These are phyloP conservation scores for Limnothrissa miodon DNA, from an alignment of 2,113 vertebrate species.

Conservation along the genomic window DNA sequence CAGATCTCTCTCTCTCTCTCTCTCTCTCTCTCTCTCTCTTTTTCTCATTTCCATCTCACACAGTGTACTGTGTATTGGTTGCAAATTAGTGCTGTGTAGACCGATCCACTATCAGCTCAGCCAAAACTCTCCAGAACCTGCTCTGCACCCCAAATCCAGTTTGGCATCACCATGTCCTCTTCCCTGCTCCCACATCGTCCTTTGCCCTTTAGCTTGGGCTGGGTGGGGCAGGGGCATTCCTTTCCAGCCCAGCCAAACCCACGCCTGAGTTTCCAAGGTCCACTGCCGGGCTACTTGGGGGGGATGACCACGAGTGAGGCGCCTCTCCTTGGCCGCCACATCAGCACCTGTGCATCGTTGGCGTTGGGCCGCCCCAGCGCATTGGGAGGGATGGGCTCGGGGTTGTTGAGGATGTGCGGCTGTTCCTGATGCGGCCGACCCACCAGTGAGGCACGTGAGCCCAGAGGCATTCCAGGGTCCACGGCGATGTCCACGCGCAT, in stretches of 20 bases:
- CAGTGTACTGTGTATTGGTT: background rate
- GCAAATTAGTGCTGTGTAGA: background rate
- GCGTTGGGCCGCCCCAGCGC: constrained; percentile 87
- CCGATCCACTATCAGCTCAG: background rate
- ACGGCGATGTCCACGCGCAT: constrained; percentile 88
- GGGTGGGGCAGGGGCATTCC: background rate
- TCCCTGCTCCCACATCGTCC: background rate
- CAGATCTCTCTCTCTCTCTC: background rate
- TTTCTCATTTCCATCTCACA: background rate
- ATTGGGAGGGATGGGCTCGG: constrained; percentile 85
- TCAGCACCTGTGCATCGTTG: constrained; percentile 88
- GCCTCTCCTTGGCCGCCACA: constrained; percentile 87
- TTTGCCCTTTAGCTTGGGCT: background rate
- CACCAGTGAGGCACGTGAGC: constrained; percentile 79
- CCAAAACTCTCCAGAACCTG: background rate
- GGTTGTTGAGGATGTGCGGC: constrained; percentile 83
- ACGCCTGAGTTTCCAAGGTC: background rate
- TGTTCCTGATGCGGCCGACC: constrained; percentile 86
- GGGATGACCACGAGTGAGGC: constrained; percentile 83
- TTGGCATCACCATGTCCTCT: background rate
- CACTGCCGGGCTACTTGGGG: constrained; percentile 73
- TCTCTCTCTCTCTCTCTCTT: constrained; percentile 5
- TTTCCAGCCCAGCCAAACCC: background rate
- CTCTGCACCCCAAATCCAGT: background rate
- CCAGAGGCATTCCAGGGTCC: constrained; percentile 80